Evolutionary conservation across 2,888 invertebrate species (phyloP).

Genomic region (Caenorhabditis sp.): DNA sequence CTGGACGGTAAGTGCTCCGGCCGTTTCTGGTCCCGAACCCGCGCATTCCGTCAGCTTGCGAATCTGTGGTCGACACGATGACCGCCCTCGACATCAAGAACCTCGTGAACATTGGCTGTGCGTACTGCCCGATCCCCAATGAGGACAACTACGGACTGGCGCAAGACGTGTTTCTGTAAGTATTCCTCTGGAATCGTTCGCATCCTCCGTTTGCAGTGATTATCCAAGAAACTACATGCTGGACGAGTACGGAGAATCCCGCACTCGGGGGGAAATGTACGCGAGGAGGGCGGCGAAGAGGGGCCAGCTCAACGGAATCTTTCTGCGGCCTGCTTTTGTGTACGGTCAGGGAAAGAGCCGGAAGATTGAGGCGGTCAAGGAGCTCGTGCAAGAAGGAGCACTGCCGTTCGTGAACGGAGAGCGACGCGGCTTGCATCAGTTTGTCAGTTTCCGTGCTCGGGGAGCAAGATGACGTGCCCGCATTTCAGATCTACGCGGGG

Average conservation of each 20-base stretch:
- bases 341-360: slow-evolving; percentile 71
- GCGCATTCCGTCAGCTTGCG: slow-evolving; percentile 66
- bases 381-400: slow-evolving; percentile 55
- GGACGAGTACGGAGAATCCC: slow-evolving; percentile 74
- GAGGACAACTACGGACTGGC: slow-evolving; percentile 76
- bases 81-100: slow-evolving; percentile 57
- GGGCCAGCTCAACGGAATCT: slow-evolving; percentile 62
- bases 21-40: background rate
- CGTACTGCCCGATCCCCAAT: slow-evolving; percentile 72
- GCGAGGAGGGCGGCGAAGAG: slow-evolving; percentile 61
- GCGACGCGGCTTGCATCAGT: slow-evolving; percentile 74
- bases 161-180: slow-evolving; percentile 69
- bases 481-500: slow-evolving; percentile 73
- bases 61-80: slow-evolving; percentile 71
- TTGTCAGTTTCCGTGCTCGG: slow-evolving; percentile 58
- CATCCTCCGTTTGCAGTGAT: slow-evolving; percentile 49
- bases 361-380: slow-evolving; percentile 57
- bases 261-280: slow-evolving; percentile 72
- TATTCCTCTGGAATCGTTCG: background rate
- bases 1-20: slow-evolving; percentile 57
- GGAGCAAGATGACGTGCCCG: background rate
- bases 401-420: slow-evolving; percentile 68
- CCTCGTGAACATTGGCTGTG: slow-evolving; percentile 74
- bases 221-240: slow-evolving; percentile 69
- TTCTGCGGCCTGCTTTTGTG: slow-evolving; percentile 71